Evolutionary conservation across 2,797 vertebrate species (phyloP), one percentile per base, ranked within the genome.

Genomic region (Avahi laniger): DNA sequence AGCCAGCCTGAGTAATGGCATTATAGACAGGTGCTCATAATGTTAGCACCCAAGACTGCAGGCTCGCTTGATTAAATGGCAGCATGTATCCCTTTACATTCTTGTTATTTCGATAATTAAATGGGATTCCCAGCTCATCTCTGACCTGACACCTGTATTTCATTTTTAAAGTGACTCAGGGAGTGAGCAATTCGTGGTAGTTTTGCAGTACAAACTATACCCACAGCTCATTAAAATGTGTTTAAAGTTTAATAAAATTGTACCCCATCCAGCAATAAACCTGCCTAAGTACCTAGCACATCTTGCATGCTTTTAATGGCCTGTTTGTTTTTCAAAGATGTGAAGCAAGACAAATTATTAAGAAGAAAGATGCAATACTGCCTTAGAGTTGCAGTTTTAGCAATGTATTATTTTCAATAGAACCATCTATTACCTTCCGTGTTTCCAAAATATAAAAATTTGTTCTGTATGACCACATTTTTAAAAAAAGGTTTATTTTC

Each of bases 381-480:
- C 92, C 84, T 97, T 80, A 22, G 81, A 84, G 83, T 96, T 96
- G 94, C 92, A 79, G 78, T 80, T 91, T 82, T 88, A 96, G 96
- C 89, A 91, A 15, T 30, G 59, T 88, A 87, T 91, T 94, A 82
- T 96, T 98, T 97, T 94, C n/a, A 65, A 50, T 72, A 89, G 69
- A 96, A 89, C 91, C 93, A 96, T 97, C 93, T 97, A 91, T 96
- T 98, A 91, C 57, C 90, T 89, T 59, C 67, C 87, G 28, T 88
- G 30, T 73, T 97, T 98, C 92, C 88, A 86, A 96, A 97, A 81
- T 95, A 94, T 43, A 91, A 97, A 98, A 97, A 93, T 97, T 90
- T 33, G 0, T 96, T 93, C 33, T 7, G 7, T 50, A 72, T 35
- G 35, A 54, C 52, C 41, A 81, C 13, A 61, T 67, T 91, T 82